These are phyloP conservation scores for Pampus argenteus DNA, from an alignment of 2,797 vertebrate genomes.

Conservation along the genomic window DNA sequence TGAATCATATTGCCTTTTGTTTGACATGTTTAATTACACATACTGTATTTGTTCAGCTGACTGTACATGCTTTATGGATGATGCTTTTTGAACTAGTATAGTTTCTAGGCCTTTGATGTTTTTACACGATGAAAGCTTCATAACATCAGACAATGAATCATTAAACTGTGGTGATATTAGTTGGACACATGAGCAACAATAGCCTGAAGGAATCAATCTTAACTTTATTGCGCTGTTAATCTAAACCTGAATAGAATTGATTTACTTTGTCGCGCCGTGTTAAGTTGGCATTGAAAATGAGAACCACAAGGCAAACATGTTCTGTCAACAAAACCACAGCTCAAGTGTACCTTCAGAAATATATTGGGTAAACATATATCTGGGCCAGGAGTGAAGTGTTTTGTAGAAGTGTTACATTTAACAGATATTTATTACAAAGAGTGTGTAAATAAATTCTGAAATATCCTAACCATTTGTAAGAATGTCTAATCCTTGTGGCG, in stretches of 20 bases:
- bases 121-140: conserved; percentile 23
- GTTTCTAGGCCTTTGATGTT: conserved; percentile 31
- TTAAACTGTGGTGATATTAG: conserved; percentile 6
- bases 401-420: conserved; percentile 13
- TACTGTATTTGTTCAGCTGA: conserved; percentile 13
- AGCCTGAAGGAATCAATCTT: conserved; percentile 24
- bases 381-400: conserved; percentile 25
- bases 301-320: conserved; percentile 55
- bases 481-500: not conserved
- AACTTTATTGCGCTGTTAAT: conserved; percentile 52
- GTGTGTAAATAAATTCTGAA: conserved; percentile 8
- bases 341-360: conserved; percentile 63
- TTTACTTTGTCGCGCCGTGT: conserved; percentile 55
- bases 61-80: conserved; percentile 33
- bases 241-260: conserved; percentile 46
- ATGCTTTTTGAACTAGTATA: conserved; percentile 10
- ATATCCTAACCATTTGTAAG: conserved; percentile 1
- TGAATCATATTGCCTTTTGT: conserved; percentile 23
- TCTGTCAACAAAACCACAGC: conserved; percentile 54
- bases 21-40: conserved; percentile 17
- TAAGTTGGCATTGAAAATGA: conserved; percentile 42
- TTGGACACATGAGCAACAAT: conserved; percentile 45
- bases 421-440: not conserved
- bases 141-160: conserved; percentile 33
- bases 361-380: conserved; percentile 29